Conservation (phyloP, 2,888 invertebrate genomes). For the Margaritifera margaritifera region DNA sequence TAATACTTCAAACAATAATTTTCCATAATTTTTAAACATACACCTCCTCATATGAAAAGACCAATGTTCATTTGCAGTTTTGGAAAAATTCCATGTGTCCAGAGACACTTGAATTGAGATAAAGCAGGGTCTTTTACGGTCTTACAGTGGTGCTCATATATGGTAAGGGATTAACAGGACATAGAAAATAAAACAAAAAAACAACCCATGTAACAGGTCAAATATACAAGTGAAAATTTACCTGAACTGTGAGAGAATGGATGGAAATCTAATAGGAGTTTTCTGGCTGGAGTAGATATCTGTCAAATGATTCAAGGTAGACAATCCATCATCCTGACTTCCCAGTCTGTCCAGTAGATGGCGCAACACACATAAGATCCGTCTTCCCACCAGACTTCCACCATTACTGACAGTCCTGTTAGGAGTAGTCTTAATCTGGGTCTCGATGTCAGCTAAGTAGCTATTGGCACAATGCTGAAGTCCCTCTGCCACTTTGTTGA, state of each 20-base stretch:
- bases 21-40: too few relatives aligned
- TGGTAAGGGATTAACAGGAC: neutral
- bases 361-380: conserved; percentile 53
- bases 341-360: conserved; percentile 57
- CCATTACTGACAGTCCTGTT: conserved; percentile 60
- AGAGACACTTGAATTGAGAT: too few relatives aligned
- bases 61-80: too few relatives aligned
- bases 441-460: conserved; percentile 36
- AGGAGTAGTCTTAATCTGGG: conserved; percentile 39
- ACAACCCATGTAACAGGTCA: neutral
- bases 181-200: neutral
- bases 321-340: conserved; percentile 38
- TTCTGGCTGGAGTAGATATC: conserved; percentile 60
- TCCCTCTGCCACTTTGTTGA: conserved; percentile 47
- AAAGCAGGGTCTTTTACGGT: too few relatives aligned
- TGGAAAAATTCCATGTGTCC: too few relatives aligned
- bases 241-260: conserved; percentile 66
- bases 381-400: conserved; percentile 57
- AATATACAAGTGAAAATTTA: conserved; percentile 14
- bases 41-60: too few relatives aligned
- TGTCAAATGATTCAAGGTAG: conserved; percentile 34
- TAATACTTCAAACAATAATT: too few relatives aligned
- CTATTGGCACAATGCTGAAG: conserved; percentile 26
- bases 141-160: too few relatives aligned
- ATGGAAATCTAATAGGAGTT: conserved; percentile 61